Evolutionary conservation across 2,113 vertebrate genomes (phyloP).

Genomic region (Chamaea fasciata): DNA sequence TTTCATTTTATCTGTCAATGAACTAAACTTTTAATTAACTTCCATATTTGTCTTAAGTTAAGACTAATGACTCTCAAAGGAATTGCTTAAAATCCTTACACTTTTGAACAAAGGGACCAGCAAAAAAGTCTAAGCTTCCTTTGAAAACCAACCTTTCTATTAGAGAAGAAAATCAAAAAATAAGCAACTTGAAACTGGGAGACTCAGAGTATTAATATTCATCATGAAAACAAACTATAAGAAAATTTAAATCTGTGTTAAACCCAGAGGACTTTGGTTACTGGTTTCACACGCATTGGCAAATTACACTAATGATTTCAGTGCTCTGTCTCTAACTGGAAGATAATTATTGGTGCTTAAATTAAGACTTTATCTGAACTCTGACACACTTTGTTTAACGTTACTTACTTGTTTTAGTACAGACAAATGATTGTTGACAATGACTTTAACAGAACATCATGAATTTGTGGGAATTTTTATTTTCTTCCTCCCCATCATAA

Average conservation of each 20-base stretch:
- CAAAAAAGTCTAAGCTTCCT: neutral
- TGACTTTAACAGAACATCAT: neutral
- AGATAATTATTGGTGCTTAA: neutral
- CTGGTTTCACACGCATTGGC: neutral
- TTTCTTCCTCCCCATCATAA: neutral
- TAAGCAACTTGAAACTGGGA: neutral
- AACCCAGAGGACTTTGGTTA: neutral
- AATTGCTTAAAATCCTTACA: conserved; percentile 28
- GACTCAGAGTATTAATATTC: neutral
- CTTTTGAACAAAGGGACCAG: conserved; percentile 8
- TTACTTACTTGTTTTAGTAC: neutral
- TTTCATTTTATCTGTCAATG: conserved; percentile 43
- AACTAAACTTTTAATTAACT: conserved; percentile 58
- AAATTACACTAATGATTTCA: conserved; percentile 18
- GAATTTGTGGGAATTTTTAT: neutral
- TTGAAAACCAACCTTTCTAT: conserved; percentile 21
- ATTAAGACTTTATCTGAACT: neutral
- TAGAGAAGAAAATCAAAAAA: neutral
- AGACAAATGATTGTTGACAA: neutral
- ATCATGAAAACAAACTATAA: neutral
- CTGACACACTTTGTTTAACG: neutral
- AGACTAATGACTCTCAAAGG: conserved; percentile 41
- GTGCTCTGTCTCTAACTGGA: neutral
- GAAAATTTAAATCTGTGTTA: neutral
- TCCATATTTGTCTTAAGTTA: conserved; percentile 35